Percentiles rank a stretch among this genome's conserved stretches.
Conservation (phyloP, 37 sponge, comb jelly and placozoan species). For the Aphrocallistes beatrix region DNA sequence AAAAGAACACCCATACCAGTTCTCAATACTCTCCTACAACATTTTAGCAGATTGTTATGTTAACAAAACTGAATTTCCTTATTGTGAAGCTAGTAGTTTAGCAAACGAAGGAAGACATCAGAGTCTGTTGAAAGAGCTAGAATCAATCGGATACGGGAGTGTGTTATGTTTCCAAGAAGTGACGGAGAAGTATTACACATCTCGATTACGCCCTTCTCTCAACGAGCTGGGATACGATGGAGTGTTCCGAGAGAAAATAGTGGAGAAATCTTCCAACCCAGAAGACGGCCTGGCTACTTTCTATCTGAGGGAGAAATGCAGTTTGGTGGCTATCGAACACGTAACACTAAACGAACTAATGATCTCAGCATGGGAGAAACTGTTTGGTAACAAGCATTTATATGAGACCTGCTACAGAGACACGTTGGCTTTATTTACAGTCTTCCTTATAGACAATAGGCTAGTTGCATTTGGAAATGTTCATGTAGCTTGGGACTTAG, state of each 20-base stretch:
- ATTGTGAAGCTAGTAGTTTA: neutral
- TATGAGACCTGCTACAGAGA: neutral
- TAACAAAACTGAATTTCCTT: neutral
- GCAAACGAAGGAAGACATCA: neutral
- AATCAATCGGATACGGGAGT: neutral
- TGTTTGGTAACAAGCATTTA: neutral
- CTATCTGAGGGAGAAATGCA: neutral
- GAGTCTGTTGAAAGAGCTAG: neutral
- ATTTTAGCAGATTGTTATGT: neutral
- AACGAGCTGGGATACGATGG: neutral
- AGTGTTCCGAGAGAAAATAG: neutral
- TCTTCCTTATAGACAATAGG: neutral
- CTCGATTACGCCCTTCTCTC: neutral
- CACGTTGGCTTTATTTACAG: neutral
- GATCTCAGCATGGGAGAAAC: neutral
- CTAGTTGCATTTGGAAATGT: neutral
- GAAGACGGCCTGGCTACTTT: neutral
- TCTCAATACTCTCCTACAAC: neutral
- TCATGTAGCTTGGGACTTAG: neutral
- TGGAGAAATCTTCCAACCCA: neutral
- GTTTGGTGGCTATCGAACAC: neutral
- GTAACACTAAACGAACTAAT: neutral
- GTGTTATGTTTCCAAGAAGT: neutral
- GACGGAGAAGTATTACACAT: neutral
- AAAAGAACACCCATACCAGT: too few relatives aligned